Evolutionary conservation across 2,888 invertebrate genomes (phyloP).

Genomic region (Noctua fimbriata): DNA sequence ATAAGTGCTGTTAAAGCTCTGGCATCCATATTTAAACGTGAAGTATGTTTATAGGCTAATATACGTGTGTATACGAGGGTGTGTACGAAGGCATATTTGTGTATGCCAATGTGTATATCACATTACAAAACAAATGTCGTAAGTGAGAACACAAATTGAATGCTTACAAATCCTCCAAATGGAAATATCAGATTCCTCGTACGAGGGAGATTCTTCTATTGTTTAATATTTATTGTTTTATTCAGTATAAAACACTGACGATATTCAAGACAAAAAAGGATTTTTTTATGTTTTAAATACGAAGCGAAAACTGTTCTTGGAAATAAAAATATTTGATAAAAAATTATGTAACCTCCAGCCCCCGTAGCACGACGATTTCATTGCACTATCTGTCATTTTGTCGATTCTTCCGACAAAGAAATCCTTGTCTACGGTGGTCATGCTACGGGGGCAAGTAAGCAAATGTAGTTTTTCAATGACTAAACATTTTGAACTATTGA

Average conservation of each 20-base stretch:
- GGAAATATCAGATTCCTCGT: slow-evolving; percentile 56
- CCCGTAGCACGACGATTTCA: no score
- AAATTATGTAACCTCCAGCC: not conserved
- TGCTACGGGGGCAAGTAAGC: no score
- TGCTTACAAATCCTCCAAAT: slow-evolving; percentile 55
- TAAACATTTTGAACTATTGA: not conserved
- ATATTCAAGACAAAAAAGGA: not conserved
- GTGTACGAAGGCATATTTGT: slow-evolving; percentile 39
- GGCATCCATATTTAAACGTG: slow-evolving; percentile 52
- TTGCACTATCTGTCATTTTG: no score
- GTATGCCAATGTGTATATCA: slow-evolving; percentile 50
- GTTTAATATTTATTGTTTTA: slow-evolving; percentile 42
- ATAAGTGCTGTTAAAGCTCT: slow-evolving; percentile 56
- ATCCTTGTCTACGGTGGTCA: no score
- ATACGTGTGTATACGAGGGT: slow-evolving; percentile 15
- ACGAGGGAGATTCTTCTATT: slow-evolving; percentile 22
- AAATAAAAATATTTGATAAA: not conserved
- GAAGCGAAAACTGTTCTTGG: not conserved
- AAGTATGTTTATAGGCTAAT: slow-evolving; percentile 23
- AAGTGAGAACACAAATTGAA: slow-evolving; percentile 63
- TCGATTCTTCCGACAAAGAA: no score
- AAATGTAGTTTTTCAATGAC: not conserved
- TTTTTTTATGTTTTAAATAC: not conserved
- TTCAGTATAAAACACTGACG: slow-evolving; percentile 14
- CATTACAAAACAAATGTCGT: slow-evolving; percentile 63